phyloP scores from a whole-genome alignment of 2,113 vertebrate genomes.

The Poecilia latipinna region DNA sequence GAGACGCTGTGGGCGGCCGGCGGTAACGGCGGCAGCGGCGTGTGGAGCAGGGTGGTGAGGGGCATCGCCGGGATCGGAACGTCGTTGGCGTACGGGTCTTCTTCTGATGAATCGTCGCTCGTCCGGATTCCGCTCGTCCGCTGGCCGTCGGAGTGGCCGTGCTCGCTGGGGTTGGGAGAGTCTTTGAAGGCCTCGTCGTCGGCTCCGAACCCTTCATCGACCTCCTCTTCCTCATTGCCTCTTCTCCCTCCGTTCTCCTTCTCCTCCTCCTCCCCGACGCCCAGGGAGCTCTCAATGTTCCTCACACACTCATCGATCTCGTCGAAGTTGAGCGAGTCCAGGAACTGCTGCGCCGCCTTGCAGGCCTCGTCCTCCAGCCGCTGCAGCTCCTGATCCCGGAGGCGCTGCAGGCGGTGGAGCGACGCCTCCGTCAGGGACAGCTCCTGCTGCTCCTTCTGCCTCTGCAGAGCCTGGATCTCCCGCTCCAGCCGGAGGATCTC shows the following conservation, averaged over 20 bases:
- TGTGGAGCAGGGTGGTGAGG: conserved; percentile 52
- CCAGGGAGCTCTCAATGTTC: conserved; percentile 90
- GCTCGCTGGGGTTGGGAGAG: conserved; percentile 96
- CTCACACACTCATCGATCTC: conserved; percentile 97
- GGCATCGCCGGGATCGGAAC: conserved; percentile 78
- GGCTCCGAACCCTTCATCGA: conserved; percentile 94
- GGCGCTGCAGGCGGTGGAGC: conserved; percentile 86
- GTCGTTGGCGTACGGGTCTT: conserved; percentile 96
- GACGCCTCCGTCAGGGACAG: conserved; percentile 90
- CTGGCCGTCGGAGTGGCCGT: conserved; percentile 93
- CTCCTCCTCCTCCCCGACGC: conserved; percentile 59
- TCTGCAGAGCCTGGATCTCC: conserved; percentile 92
- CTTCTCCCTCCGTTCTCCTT: conserved; percentile 49
- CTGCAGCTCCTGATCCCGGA: conserved; percentile 90
- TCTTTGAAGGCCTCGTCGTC: conserved; percentile 97
- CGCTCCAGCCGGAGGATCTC: conserved; percentile 95
- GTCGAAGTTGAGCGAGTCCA: conserved; percentile 94
- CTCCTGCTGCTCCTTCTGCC: conserved; percentile 94
- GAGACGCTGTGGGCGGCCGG: conserved; percentile 76
- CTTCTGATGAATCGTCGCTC: conserved; percentile 96
- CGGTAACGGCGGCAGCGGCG: conserved; percentile 61
- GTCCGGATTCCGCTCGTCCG: conserved; percentile 95
- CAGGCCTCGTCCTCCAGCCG: conserved; percentile 94
- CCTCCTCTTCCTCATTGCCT: conserved; percentile 90
- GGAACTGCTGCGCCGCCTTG: conserved; percentile 93